Evolutionary conservation across 2,888 invertebrate genomes (phyloP).

Genomic region (Pterobdella sp.): DNA sequence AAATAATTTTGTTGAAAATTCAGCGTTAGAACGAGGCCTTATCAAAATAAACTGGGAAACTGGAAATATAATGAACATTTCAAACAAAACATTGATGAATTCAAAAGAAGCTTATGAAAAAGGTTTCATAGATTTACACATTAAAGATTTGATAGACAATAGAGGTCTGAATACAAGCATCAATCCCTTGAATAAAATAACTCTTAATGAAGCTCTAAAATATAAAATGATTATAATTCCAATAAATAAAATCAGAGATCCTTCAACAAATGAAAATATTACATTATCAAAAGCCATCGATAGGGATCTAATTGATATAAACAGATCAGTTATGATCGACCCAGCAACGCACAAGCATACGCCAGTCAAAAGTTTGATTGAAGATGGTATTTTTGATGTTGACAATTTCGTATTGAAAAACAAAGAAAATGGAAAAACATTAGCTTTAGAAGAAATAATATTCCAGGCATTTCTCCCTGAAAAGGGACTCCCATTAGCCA

Average conservation of each 20-base stretch:
- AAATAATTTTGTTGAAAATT: slow-evolving; percentile 62
- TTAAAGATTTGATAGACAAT: slow-evolving; percentile 36
- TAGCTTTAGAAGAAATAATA: slow-evolving; percentile 72
- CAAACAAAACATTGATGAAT: slow-evolving; percentile 64
- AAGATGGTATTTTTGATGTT: slow-evolving; percentile 77
- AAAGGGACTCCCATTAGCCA: slow-evolving; percentile 61
- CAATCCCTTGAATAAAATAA: slow-evolving; percentile 29
- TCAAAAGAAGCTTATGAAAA: slow-evolving; percentile 82
- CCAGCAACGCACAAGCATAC: slow-evolving; percentile 65
- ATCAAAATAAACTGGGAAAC: slow-evolving; percentile 53
- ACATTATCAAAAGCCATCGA: slow-evolving; percentile 70
- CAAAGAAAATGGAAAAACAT: slow-evolving; percentile 60
- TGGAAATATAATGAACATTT: slow-evolving; percentile 58
- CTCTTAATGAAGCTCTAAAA: slow-evolving; percentile 39
- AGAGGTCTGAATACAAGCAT: slow-evolving; percentile 16
- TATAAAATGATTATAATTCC: slow-evolving; percentile 38
- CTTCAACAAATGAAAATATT: slow-evolving; percentile 51
- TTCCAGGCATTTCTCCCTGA: slow-evolving; percentile 46
- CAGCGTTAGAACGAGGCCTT: slow-evolving; percentile 62
- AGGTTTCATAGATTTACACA: slow-evolving; percentile 71
- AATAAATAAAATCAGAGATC: slow-evolving; percentile 37
- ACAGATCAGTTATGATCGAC: slow-evolving; percentile 50
- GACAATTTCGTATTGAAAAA: slow-evolving; percentile 65
- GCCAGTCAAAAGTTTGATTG: slow-evolving; percentile 81
- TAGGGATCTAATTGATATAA: slow-evolving; percentile 36